Percentiles rank a stretch among this genome's conserved stretches.
phyloP scores from a whole-genome alignment of 2,797 vertebrate species.

The Tauraco hartlaubi region DNA sequence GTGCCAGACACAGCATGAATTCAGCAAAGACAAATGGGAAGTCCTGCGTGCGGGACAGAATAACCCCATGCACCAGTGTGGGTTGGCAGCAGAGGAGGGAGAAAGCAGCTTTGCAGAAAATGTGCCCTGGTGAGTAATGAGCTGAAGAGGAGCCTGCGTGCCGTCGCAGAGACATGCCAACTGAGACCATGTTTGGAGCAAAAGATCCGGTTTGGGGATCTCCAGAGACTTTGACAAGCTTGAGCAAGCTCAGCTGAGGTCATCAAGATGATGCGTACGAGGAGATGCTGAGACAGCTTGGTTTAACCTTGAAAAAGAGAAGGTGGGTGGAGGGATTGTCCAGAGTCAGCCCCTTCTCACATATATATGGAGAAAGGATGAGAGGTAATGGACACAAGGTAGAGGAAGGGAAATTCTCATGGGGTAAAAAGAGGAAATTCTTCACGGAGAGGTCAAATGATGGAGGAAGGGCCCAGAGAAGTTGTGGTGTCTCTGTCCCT shows the following conservation, averaged over 20 bases:
- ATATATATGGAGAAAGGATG: neutral
- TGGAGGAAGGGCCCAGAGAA: neutral
- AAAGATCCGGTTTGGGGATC: neutral
- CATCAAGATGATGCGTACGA: neutral
- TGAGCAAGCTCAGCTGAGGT: neutral
- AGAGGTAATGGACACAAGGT: neutral
- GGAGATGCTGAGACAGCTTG: neutral
- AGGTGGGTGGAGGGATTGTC: neutral
- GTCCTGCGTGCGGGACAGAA: neutral
- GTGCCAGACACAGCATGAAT: constrained; percentile 4
- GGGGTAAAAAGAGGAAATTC: neutral
- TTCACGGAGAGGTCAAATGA: neutral
- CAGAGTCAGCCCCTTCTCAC: neutral
- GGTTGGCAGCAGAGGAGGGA: neutral
- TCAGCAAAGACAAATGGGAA: neutral
- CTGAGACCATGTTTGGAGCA: neutral
- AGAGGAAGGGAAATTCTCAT: neutral
- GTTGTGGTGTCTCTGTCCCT: neutral
- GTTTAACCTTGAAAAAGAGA: neutral
- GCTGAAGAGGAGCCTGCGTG: neutral
- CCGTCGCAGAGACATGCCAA: accelerated
- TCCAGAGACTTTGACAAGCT: neutral
- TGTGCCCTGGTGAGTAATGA: neutral
- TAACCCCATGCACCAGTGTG: neutral
- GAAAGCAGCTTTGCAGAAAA: neutral